Base-by-base conservation (phyloP, 2,888 invertebrate genomes). In the Willowsia nigromaculata region DNA sequence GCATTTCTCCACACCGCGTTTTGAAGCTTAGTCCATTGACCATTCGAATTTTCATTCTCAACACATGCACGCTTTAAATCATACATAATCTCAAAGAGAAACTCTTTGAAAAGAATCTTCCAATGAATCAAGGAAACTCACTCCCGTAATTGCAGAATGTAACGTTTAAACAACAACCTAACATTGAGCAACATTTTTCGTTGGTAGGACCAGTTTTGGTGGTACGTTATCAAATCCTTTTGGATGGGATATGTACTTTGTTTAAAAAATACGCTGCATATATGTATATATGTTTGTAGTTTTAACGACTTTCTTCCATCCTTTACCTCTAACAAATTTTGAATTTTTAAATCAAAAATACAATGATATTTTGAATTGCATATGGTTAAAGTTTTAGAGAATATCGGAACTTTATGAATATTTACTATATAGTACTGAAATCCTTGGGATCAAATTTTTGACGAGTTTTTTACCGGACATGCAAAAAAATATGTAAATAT, bases 181-280 rank as follows among this genome's bases (percentile, higher is more conserved):
- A 53, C 53, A 56, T 53, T 78, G 37, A 15, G 56, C 53, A 78
- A 56, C 78, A 78, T 78, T 56, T 78, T 56, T 78, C 62, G 37
- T 68, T 56, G 56, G 37, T 40, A 83, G 71, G 68, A 83, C 83
- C 53, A 83, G 83, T 83, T 83, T 81, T 68, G 50, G 22, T 62
- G 33, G 37, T 25, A 47, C 65, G 13, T 6, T 6, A 1, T 6
- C 9, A 43, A 43, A 43, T 13, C 9, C 43, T 43, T 43, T 43
- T 6, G 43, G n/a, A n/a, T 43, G 4, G 43, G 11, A 1, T 43
- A 13, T 43, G 9, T 43, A 13, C 11, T 43, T 43, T 43, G 11
- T 43, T 13, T 37, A 4, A 37, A 37, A 37, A n/a, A n/a, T n/a
- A n/a, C n/a, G n/a, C n/a, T n/a, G n/a, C n/a, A n/a, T n/a, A n/a